These are phyloP conservation scores for Sarcophaga subvicina DNA, from an alignment of 2,888 invertebrate genomes.

Conservation along the genomic window DNA sequence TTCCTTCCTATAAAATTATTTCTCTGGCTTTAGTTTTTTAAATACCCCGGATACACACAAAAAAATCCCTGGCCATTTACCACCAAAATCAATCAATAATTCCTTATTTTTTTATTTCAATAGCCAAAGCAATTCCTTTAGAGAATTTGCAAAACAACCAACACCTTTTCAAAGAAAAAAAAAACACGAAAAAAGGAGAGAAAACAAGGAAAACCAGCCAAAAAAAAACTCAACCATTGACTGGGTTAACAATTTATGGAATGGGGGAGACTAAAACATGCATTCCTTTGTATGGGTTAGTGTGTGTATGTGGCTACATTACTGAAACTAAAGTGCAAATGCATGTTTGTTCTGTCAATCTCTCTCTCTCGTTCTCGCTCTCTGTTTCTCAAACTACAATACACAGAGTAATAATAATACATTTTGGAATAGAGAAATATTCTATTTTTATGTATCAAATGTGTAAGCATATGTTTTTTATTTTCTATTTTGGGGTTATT, in stretches of 20 bases:
- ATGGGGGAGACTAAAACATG: slow-evolving; percentile 9
- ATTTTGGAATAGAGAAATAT: slow-evolving; percentile 31
- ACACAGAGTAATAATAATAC: slow-evolving; percentile 12
- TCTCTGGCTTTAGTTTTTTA: no score
- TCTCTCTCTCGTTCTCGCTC: no score
- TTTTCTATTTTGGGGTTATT: not conserved
- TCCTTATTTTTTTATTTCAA: no score
- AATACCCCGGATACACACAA: no score
- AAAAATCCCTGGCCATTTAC: slow-evolving; percentile 20
- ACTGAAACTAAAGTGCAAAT: slow-evolving; percentile 52
- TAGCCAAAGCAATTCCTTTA: not conserved
- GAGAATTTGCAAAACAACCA: slow-evolving; percentile 37
- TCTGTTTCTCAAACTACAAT: not conserved
- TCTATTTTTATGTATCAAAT: no score
- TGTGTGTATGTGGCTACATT: no score
- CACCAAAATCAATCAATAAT: slow-evolving; percentile 5
- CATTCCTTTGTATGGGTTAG: not conserved
- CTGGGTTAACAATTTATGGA: slow-evolving; percentile 47
- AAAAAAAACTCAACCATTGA: slow-evolving; percentile 3
- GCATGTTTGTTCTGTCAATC: slow-evolving; percentile 13
- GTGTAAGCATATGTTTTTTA: not conserved
- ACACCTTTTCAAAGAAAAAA: slow-evolving; percentile 4
- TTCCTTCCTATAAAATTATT: no score
- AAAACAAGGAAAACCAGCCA: not conserved
- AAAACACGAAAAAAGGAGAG: not conserved